These are phyloP conservation scores for Drosophila meridiana DNA, from an alignment of 2,888 invertebrate species.

Conservation along the genomic window DNA sequence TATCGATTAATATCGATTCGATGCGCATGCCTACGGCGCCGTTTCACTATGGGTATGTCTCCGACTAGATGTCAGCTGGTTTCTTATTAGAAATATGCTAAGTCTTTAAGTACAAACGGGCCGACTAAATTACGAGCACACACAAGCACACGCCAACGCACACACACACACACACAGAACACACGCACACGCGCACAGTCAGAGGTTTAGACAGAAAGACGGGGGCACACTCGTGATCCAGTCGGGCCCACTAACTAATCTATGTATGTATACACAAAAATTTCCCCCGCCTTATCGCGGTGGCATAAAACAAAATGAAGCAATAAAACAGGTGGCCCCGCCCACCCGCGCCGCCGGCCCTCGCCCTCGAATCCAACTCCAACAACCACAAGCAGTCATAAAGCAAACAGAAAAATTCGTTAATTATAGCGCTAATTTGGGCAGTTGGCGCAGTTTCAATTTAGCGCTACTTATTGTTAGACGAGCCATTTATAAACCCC, in stretches of 20 bases:
- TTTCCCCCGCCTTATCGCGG: conserved; percentile 62
- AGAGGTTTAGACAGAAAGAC: not conserved
- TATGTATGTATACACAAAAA: conserved; percentile 33
- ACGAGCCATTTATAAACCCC: conserved; percentile 66
- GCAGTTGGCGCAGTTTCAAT: conserved; percentile 55
- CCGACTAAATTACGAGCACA: conserved; percentile 16
- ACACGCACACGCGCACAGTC: not conserved
- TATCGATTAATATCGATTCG: conserved; percentile 9
- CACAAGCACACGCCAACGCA: not conserved
- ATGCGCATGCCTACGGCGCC: conserved; percentile 69
- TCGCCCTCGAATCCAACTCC: not conserved
- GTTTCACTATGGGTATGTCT: conserved; percentile 70
- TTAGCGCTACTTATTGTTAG: conserved; percentile 73
- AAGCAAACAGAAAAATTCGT: conserved; percentile 42
- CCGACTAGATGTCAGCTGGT: not conserved
- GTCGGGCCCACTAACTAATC: conserved; percentile 55
- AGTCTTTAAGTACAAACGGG: conserved; percentile 26
- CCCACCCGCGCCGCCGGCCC: not conserved
- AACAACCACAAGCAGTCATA: conserved; percentile 18
- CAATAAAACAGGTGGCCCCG: conserved; percentile 52
- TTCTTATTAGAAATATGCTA: not conserved
- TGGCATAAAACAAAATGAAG: conserved; percentile 69
- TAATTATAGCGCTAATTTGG: conserved; percentile 75
- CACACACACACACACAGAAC: not conserved
- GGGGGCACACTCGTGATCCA: conserved; percentile 47